A percentile compares a stretch with the other conserved stretches of the same genome.
These are phyloP conservation scores for Paralichthys olivaceus DNA, from an alignment of 2,113 vertebrate species.

Conservation along the genomic window DNA sequence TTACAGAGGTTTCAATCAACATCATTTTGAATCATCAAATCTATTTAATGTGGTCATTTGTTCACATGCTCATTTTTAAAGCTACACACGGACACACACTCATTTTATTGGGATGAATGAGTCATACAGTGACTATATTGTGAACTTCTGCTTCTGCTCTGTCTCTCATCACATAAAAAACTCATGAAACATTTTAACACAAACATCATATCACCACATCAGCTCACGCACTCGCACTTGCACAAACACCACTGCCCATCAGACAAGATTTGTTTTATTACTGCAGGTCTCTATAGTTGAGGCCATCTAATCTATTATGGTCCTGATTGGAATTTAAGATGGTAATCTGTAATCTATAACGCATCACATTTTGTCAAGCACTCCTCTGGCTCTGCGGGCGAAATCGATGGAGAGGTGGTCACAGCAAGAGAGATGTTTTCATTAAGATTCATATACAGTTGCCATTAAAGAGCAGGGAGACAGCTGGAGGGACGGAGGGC, in stretches of 20 bases:
- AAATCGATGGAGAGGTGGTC: constrained; percentile 59
- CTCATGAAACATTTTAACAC: background rate
- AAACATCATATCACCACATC: background rate
- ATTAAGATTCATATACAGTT: constrained; percentile 59
- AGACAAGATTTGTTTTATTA: constrained; percentile 35
- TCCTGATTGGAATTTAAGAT: constrained; percentile 65
- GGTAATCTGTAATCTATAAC: constrained; percentile 68
- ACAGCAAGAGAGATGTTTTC: constrained; percentile 60
- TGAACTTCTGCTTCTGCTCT: no score
- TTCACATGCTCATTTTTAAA: no score
- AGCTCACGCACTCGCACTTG: constrained; percentile 1
- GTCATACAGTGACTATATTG: no score
- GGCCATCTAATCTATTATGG: constrained; percentile 46
- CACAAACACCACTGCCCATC: background rate
- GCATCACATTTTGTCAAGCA: constrained; percentile 56
- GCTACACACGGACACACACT: constrained; percentile 10
- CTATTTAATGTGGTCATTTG: background rate
- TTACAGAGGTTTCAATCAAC: background rate
- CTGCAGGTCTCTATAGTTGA: constrained; percentile 17
- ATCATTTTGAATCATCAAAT: background rate
- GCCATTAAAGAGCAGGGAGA: constrained; percentile 35
- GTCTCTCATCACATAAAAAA: background rate
- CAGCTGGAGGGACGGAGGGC: background rate
- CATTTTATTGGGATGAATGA: background rate
- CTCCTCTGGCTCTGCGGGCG: constrained; percentile 31